These are phyloP conservation scores for Petrocephalus sullivani DNA, from an alignment of 2,797 vertebrate species.

Conservation along the genomic window DNA sequence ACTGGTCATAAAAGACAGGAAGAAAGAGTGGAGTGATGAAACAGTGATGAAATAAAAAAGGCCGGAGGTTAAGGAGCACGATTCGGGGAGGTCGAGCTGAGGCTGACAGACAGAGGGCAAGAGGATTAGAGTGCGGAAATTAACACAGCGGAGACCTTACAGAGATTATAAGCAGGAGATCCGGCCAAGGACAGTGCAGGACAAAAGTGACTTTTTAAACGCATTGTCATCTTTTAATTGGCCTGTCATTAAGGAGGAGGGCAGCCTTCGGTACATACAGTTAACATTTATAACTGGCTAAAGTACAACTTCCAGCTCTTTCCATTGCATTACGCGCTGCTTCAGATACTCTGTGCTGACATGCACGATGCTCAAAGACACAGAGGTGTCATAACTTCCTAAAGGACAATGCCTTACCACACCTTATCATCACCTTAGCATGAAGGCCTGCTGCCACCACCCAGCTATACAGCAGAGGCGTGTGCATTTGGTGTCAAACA, in stretches of 20 bases:
- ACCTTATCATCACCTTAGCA: background rate
- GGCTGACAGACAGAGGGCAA: slow-evolving; percentile 7
- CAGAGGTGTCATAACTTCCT: background rate
- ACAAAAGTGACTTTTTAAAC: background rate
- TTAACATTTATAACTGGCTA: no score
- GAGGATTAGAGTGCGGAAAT: slow-evolving; percentile 37
- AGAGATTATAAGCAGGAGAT: slow-evolving; percentile 1
- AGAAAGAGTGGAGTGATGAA: background rate
- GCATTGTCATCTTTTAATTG: background rate
- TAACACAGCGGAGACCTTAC: slow-evolving; percentile 27
- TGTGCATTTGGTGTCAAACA: background rate
- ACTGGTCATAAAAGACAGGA: background rate
- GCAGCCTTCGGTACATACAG: background rate
- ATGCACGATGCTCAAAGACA: background rate
- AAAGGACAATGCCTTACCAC: background rate
- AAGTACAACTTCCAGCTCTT: background rate
- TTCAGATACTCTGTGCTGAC: background rate
- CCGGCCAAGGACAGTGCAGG: background rate
- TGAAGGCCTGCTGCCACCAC: background rate
- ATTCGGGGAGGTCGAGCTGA: background rate
- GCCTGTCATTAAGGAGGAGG: background rate
- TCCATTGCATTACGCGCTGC: background rate
- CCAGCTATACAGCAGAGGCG: background rate
- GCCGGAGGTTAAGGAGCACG: background rate
- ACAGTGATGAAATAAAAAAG: background rate